A percentile compares a stretch with the other conserved stretches of the same genome.
Conservation (phyloP, 2,113 vertebrate species). For the Myotis brandtii region DNA sequence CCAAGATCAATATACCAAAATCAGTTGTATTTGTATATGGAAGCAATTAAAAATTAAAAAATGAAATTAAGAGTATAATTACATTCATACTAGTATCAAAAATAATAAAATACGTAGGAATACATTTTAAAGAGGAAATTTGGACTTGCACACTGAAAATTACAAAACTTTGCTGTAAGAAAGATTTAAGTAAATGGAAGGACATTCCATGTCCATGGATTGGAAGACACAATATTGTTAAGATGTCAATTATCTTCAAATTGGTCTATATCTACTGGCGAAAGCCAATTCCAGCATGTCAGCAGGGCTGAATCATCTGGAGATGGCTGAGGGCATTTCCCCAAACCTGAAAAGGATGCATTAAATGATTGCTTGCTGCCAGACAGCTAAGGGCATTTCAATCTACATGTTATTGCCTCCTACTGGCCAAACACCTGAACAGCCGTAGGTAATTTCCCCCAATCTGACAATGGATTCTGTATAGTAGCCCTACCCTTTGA, state of each 20-base stretch:
- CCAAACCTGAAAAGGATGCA: no score
- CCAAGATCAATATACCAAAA: neutral
- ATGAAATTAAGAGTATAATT: constrained; percentile 32
- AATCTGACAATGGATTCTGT: no score
- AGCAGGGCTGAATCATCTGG: no score
- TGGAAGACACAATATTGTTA: neutral
- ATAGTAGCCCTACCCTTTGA: no score
- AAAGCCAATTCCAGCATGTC: no score
- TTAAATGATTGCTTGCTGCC: no score
- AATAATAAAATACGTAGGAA: neutral
- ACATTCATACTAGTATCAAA: neutral
- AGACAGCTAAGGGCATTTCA: no score
- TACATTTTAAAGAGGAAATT: neutral
- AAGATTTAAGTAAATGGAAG: neutral
- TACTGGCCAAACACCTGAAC: no score
- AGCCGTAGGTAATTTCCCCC: no score
- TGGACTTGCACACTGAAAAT: neutral
- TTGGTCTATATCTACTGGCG: neutral
- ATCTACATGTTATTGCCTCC: no score
- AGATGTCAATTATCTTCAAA: neutral
- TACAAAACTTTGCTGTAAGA: neutral
- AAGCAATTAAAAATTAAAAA: neutral
- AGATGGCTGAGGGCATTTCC: no score
- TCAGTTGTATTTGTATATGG: neutral
- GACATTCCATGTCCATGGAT: neutral